phyloP scores from a whole-genome alignment of 1,140 invertebrate genomes.

The Eumeta japonica region DNA sequence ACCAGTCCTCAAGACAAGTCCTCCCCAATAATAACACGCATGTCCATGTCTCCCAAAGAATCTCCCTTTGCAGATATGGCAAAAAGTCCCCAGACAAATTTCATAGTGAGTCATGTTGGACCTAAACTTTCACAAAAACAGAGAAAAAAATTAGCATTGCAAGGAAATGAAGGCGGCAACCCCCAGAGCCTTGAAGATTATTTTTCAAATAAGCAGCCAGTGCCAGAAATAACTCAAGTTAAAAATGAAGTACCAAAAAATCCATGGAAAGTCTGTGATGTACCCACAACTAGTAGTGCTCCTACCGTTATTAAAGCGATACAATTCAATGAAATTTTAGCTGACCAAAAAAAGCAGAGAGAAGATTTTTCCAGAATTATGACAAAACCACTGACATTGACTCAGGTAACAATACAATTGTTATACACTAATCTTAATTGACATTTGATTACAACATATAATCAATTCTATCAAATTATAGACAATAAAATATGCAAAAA shows the following conservation, averaged over 20 bases:
- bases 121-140: conserved; percentile 65
- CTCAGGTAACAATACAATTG: conserved; percentile 59
- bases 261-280: conserved; percentile 48
- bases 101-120: conserved; percentile 42
- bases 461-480: no score
- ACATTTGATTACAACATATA: background rate
- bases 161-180: conserved; percentile 22
- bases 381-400: conserved; percentile 63
- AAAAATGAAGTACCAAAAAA: conserved; percentile 35
- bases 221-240: no score
- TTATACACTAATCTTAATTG: no score
- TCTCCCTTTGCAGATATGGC: conserved; percentile 18
- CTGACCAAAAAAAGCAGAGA: conserved; percentile 62
- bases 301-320: conserved; percentile 29
- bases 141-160: conserved; percentile 55
- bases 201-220: conserved; percentile 29
- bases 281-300: conserved; percentile 25
- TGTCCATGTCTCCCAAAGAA: conserved; percentile 36
- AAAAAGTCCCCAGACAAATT: conserved; percentile 28
- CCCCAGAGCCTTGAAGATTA: conserved; percentile 33
- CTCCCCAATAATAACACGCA: conserved; percentile 27
- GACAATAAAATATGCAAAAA: no score
- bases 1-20: conserved; percentile 19
- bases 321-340: conserved; percentile 60
- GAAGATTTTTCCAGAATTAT: conserved; percentile 61